Evolutionary conservation across 2,888 invertebrate species (phyloP).

Genomic region (Tachina lurida): DNA sequence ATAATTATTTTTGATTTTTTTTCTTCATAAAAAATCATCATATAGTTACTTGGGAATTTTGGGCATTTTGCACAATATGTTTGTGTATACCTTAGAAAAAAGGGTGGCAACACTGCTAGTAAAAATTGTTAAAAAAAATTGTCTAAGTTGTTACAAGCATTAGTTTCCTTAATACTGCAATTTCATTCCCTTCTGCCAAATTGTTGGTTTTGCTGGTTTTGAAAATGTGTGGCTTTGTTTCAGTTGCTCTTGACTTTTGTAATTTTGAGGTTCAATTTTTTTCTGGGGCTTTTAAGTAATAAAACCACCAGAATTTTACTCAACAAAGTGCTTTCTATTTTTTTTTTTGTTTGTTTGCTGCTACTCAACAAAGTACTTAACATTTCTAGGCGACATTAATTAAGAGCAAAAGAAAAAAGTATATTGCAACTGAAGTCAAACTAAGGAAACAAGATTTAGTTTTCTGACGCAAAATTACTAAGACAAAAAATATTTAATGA

Average conservation of each 20-base stretch:
- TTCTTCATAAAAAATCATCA: too few relatives aligned
- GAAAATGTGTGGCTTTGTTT: not conserved
- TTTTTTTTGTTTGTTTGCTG: not conserved
- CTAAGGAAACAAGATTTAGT: not conserved
- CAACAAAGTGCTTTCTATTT: not conserved
- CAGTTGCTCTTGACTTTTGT: not conserved
- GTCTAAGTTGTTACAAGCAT: too few relatives aligned
- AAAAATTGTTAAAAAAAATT: too few relatives aligned
- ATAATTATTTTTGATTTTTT: too few relatives aligned
- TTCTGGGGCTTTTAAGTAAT: not conserved
- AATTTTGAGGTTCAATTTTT: not conserved
- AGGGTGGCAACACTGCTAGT: too few relatives aligned
- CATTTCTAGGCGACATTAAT: slow-evolving; percentile 7
- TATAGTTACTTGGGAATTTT: too few relatives aligned
- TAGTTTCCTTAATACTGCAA: not conserved
- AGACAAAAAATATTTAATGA: not conserved
- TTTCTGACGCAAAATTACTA: not conserved
- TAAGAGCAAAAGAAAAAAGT: not conserved
- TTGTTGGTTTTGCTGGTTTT: slow-evolving; percentile 1
- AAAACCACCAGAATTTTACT: not conserved
- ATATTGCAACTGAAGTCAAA: not conserved
- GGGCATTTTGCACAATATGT: too few relatives aligned
- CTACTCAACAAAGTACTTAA: not conserved
- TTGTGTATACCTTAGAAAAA: too few relatives aligned
- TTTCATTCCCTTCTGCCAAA: not conserved